Evolutionary conservation across 2,113 vertebrate genomes (phyloP).

Genomic region (Carassius carassius): DNA sequence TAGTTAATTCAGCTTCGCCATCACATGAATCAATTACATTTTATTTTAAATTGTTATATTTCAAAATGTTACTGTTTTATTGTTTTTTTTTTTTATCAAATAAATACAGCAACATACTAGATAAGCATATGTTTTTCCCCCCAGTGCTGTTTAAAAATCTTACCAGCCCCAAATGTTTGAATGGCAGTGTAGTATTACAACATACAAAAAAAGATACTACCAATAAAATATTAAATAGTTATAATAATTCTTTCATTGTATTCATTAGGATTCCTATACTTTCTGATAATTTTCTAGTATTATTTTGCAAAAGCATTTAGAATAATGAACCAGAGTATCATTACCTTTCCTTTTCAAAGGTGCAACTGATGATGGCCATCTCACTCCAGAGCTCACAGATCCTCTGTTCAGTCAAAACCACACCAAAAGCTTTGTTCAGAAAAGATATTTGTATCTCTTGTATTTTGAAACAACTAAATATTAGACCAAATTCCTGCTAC

Average conservation of each 20-base stretch:
- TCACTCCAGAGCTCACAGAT: constrained; percentile 65
- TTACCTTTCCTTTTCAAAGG: constrained; percentile 80
- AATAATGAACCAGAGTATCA: background rate
- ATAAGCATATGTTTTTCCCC: too few relatives aligned
- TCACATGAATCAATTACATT: too few relatives aligned
- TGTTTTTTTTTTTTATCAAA: too few relatives aligned
- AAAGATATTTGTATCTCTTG: background rate
- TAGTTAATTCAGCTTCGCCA: background rate
- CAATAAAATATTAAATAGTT: background rate
- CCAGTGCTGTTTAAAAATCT: too few relatives aligned
- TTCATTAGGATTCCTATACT: background rate
- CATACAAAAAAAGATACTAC: background rate
- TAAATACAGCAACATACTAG: too few relatives aligned
- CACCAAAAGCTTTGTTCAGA: background rate
- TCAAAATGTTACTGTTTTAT: background rate
- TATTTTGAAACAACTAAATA: background rate
- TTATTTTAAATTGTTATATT: background rate
- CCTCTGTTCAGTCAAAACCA: constrained; percentile 64
- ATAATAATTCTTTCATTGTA: background rate
- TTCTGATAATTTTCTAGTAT: background rate
- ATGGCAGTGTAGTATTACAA: background rate
- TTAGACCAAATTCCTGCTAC: background rate
- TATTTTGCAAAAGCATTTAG: background rate
- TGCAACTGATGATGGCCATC: constrained; percentile 68
- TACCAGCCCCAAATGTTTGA: too few relatives aligned